Evolutionary conservation across 2,113 vertebrate species (phyloP).

Genomic region (Apodemus sylvaticus): DNA sequence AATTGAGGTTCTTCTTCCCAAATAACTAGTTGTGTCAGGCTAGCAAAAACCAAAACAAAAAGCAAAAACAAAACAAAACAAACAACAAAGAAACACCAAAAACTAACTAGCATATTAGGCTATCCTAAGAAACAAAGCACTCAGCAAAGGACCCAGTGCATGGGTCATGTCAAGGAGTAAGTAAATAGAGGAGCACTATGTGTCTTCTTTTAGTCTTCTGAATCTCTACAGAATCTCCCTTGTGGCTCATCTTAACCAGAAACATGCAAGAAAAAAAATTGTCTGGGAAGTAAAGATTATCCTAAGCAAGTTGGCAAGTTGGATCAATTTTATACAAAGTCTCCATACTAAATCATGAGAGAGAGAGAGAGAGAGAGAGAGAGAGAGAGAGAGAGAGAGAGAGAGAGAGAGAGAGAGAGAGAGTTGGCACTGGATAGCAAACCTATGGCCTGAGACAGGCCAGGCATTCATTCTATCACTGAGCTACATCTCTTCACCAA

Average conservation of each 20-base stretch:
- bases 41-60: not conserved
- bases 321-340: not conserved
- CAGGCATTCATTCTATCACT: not conserved
- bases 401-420: no score
- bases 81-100: no score
- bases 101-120: not conserved
- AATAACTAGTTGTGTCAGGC: not conserved
- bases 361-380: no score
- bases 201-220: not conserved
- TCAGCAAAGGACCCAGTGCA: not conserved
- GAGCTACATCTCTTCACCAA: not conserved
- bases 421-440: not conserved
- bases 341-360: not conserved
- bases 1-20: not conserved
- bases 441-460: not conserved
- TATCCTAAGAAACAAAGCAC: not conserved
- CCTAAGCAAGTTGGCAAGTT: not conserved
- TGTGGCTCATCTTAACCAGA: not conserved
- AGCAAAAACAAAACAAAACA: no score
- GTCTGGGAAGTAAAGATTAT: not conserved
- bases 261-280: slow-evolving; percentile 35
- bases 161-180: not conserved
- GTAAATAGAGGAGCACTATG: not conserved
- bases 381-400: no score
- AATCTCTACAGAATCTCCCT: not conserved